Evolutionary conservation across 2,113 vertebrate species (phyloP).

Genomic region (Zootoca vivipara): DNA sequence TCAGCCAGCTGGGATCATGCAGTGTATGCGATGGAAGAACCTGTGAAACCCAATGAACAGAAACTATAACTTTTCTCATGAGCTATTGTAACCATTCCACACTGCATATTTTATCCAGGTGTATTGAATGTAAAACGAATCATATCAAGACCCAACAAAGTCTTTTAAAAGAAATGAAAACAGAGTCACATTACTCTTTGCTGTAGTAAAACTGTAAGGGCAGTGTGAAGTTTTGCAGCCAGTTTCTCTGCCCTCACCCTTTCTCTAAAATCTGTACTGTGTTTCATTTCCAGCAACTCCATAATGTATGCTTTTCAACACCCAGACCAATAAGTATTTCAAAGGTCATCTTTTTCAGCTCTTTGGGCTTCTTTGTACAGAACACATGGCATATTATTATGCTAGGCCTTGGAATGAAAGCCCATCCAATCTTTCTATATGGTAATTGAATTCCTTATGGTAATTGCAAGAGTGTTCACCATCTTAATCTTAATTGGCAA

Average conservation of each 20-base stretch:
- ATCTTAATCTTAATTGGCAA: constrained; percentile 7
- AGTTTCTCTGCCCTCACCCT: not conserved
- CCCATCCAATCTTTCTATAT: not conserved
- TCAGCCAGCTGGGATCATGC: not conserved
- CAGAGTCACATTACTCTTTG: not conserved
- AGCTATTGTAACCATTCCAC: not conserved
- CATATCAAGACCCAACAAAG: not conserved
- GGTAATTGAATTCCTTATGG: not conserved
- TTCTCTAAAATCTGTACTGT: not conserved
- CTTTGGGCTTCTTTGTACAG: not conserved
- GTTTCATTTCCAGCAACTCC: not conserved
- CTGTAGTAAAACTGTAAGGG: not conserved
- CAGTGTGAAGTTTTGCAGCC: not conserved
- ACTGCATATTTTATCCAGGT: not conserved
- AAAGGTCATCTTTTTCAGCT: not conserved
- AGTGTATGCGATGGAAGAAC: not conserved
- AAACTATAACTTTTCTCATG: not conserved
- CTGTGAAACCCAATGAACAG: not conserved
- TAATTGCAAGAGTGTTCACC: not conserved
- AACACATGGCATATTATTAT: not conserved
- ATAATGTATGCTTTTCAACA: not conserved
- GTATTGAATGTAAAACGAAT: not conserved
- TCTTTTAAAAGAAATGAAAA: not conserved
- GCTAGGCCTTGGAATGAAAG: not conserved
- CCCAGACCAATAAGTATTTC: constrained; percentile 2